A percentile compares a stretch with the other conserved stretches of the same genome.
These are phyloP conservation scores for Salvator merianae DNA, from an alignment of 2,113 vertebrate genomes.

Conservation along the genomic window DNA sequence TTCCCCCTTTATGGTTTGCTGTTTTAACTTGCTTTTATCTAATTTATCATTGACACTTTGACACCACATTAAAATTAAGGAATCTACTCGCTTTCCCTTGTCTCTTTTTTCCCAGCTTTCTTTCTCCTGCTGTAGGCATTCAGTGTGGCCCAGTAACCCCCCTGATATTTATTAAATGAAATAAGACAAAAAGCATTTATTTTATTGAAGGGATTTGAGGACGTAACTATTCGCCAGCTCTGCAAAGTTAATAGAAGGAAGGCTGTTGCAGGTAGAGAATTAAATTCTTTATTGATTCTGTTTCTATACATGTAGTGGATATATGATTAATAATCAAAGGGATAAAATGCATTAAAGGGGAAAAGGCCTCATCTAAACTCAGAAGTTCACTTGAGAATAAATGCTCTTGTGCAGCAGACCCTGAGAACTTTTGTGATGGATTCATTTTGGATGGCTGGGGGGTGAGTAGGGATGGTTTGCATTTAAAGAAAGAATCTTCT, in stretches of 20 bases:
- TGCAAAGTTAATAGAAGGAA: not conserved
- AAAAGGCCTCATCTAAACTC: not conserved
- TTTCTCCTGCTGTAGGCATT: not conserved
- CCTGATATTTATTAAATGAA: not conserved
- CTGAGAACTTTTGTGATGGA: too few relatives aligned
- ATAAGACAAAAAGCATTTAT: not conserved
- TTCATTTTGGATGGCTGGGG: not conserved
- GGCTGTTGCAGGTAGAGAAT: constrained; percentile 28
- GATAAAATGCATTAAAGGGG: not conserved
- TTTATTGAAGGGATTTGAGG: not conserved
- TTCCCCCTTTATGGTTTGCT: constrained; percentile 22
- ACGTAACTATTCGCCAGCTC: not conserved
- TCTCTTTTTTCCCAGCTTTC: not conserved
- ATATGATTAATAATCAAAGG: constrained; percentile 1
- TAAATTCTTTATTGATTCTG: constrained; percentile 39
- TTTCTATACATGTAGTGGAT: constrained; percentile 26
- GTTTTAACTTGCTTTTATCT: constrained; percentile 41
- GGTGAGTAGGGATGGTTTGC: not conserved
- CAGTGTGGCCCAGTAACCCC: not conserved
- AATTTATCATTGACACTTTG: constrained; percentile 64
- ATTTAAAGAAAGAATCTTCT: not conserved
- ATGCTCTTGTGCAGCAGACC: not conserved
- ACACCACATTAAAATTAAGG: constrained; percentile 62
- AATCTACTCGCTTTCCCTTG: not conserved
- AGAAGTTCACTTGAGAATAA: not conserved